A percentile compares a stretch with the other conserved stretches of the same genome.
Conservation (phyloP, 2,797 vertebrate species). For the Poliocrania exsul region DNA sequence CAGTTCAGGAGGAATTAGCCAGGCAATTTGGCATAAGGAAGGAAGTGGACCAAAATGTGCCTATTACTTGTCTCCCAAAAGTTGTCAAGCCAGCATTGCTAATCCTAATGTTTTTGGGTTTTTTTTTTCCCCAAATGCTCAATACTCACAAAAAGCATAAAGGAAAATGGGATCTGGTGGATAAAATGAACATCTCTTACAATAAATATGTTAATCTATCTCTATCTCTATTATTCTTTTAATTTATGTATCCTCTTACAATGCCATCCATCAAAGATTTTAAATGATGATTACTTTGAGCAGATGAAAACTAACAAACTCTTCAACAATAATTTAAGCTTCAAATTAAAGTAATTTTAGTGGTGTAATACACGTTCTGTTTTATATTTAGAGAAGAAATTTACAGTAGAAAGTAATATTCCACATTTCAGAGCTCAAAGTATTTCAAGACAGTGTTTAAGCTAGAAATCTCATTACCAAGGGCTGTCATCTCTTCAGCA, state of each 20-base stretch:
- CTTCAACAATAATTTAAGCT: neutral
- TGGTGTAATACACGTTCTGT: neutral
- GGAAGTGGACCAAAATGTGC: neutral
- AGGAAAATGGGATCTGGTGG: neutral
- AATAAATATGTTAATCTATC: neutral
- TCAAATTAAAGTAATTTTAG: neutral
- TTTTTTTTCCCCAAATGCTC: neutral
- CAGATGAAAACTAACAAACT: neutral
- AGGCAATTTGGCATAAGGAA: neutral
- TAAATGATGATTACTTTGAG: neutral
- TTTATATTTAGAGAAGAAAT: neutral
- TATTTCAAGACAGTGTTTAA: neutral
- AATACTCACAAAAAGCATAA: neutral
- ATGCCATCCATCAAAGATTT: neutral
- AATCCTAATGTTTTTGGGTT: rapidly evolving
- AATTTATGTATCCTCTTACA: neutral
- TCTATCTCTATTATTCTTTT: neutral
- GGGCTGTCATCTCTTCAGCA: neutral
- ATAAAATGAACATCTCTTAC: neutral
- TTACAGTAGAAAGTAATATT: neutral
- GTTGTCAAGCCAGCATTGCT: neutral
- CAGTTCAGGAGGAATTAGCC: neutral
- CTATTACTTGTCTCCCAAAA: neutral
- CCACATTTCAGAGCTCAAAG: neutral
- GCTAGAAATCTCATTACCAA: neutral